Conservation (phyloP, 2,797 vertebrate species). For the Ptychobarbus kaznakovi region DNA sequence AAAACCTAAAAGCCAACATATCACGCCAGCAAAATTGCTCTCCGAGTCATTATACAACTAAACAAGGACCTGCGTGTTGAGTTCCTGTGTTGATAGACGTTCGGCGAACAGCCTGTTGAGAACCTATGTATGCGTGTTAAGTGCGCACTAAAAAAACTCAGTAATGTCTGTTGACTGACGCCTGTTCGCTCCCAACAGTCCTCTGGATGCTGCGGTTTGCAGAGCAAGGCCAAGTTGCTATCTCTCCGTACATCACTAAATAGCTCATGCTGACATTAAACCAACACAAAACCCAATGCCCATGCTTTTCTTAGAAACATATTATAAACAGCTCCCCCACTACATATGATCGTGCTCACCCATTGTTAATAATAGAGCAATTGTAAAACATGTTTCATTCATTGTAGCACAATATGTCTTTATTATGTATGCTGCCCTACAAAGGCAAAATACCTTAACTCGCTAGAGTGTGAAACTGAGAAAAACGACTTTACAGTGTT, state of each 20-base stretch:
- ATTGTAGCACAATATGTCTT: constrained; percentile 49
- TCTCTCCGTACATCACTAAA: constrained; percentile 23
- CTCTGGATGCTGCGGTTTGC: constrained; percentile 24
- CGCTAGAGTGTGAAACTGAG: too few relatives aligned
- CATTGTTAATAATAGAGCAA: background rate
- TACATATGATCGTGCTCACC: background rate
- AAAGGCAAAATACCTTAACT: too few relatives aligned
- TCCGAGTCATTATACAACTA: constrained; percentile 33
- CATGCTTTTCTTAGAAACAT: constrained; percentile 9
- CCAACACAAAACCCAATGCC: constrained; percentile 36
- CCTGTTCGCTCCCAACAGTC: constrained; percentile 24
- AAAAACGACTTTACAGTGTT: too few relatives aligned
- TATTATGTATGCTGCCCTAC: constrained; percentile 56
- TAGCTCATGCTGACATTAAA: constrained; percentile 27
- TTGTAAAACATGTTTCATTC: background rate
- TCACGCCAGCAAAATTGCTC: constrained; percentile 7
- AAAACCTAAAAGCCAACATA: constrained; percentile 24
- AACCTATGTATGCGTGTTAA: constrained; percentile 42
- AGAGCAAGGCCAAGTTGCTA: constrained; percentile 8
- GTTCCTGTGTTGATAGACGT: constrained; percentile 41
- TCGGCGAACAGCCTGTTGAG: constrained; percentile 31
- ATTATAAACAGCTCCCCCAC: constrained; percentile 11
- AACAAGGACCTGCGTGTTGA: constrained; percentile 28
- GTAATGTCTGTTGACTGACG: constrained; percentile 41
- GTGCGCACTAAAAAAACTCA: constrained; percentile 37